Base-by-base conservation (phyloP, 1,140 invertebrate species). In the Dinothrombium tinctorium region DNA sequence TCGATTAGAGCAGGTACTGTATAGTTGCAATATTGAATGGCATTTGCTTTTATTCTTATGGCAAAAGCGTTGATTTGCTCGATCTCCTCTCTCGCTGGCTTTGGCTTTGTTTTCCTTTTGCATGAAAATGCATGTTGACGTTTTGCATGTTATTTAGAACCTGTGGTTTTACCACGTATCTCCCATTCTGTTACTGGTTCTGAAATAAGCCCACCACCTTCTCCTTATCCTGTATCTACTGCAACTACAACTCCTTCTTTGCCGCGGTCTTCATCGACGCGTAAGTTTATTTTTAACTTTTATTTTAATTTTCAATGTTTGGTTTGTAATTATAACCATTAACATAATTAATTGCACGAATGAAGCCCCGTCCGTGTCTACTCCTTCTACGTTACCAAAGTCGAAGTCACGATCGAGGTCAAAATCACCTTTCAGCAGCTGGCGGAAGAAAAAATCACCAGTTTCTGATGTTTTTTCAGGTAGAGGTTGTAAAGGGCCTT, bases 271-370 rank as follows among this genome's bases (percentile, higher is more conserved):
- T n/a, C 31, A 15, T 1, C 23, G 9, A 33, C 39, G 25, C 33
- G 47, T 46, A 37, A 51, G 43, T 50, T 38, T 19, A 4, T 19
- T 19, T 12, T 33, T 14, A n/a, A 17, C 15, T 17, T 17, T 12
- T 33, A 17, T 33, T 33, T 33, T 15, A 17, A 33, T 17, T 33
- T 33, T 33, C 33, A 17, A 17, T 33, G 11, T 29, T 33, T 14
- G 14, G 20, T 33, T 14, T 33, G 15, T 12, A 12, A 14, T n/a
- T 17, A 9, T 8, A 14, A 17, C 33, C 15, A 33, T 33, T 17
- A 33, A 33, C 15, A n/a, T 9, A 33, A 33, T 33, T 12, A 33
- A 17, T n/a, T n/a, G n/a, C n/a, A n/a, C n/a, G n/a, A n/a, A n/a
- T n/a, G n/a, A n/a, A n/a, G n/a, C n/a, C n/a, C 12, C 33, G 3